These are phyloP conservation scores for Nanorana parkeri DNA, from an alignment of 2,113 vertebrate genomes.

Conservation along the genomic window DNA sequence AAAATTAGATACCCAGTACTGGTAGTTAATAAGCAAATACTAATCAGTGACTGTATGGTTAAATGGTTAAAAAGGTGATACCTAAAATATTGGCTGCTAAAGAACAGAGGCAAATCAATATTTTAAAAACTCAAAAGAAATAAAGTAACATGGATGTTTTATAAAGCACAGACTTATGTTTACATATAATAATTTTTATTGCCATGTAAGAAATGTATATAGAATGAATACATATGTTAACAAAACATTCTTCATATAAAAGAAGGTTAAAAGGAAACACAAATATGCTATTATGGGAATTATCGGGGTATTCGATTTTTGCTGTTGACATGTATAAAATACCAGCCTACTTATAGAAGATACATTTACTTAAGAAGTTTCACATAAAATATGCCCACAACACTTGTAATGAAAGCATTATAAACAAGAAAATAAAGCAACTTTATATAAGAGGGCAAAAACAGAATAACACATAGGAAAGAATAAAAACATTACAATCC, in stretches of 20 bases:
- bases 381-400: slow-evolving; percentile 80
- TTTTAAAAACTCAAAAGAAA: too few relatives aligned
- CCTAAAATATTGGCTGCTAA: too few relatives aligned
- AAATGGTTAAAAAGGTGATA: too few relatives aligned
- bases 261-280: slow-evolving; percentile 54
- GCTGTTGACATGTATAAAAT: slow-evolving; percentile 82
- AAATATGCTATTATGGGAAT: slow-evolving; percentile 85
- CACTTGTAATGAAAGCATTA: slow-evolving; percentile 67
- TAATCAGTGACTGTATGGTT: too few relatives aligned
- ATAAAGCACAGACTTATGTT: slow-evolving; percentile 58
- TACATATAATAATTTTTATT: slow-evolving; percentile 91
- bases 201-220: slow-evolving; percentile 97
- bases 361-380: slow-evolving; percentile 86
- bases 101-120: too few relatives aligned
- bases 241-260: slow-evolving; percentile 88
- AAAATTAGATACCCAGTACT: too few relatives aligned
- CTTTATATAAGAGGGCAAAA: slow-evolving; percentile 67
- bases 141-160: not conserved
- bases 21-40: too few relatives aligned
- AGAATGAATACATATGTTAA: slow-evolving; percentile 94
- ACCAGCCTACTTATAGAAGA: slow-evolving; percentile 86
- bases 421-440: slow-evolving; percentile 70
- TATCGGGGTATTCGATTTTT: slow-evolving; percentile 85
- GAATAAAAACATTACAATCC: slow-evolving; percentile 7
- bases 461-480: slow-evolving; percentile 32